Base-by-base conservation (phyloP, 2,888 invertebrate genomes). In the Leptura quadrifasciata region DNA sequence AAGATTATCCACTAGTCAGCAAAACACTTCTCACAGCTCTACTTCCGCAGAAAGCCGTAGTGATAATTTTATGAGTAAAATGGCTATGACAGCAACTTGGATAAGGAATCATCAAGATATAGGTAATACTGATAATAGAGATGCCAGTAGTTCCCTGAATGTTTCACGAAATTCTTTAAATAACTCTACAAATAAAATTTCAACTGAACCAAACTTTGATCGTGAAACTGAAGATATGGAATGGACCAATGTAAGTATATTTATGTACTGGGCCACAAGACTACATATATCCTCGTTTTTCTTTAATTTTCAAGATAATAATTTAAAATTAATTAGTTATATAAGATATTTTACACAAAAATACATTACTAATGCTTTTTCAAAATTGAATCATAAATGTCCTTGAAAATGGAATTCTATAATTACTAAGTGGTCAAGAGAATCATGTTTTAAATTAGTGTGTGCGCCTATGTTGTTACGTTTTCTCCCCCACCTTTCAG, bases 151-250 rank as follows among this genome's bases (percentile, higher is more conserved):
- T 1, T 31, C 55, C 5, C 6, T 17, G 12, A 24, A 20, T 20
- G 9, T 5, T 1, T 20, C 24, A 3, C 35, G 2, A 5, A 57
- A 31, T 27, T 74, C 65, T 21, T 5, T 39, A 31, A 18, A 47
- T 17, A 70, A 27, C 2, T 74, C n/a, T 39, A 63, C 17, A 10
- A 65, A 65, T 31, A 24, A 74, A 47, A 74, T 20, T 54, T 39
- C 52, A 10, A 58, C 57, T 47, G 47, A 18, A 18, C 31, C 68
- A 20, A 31, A 72, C 47, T 3, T 63, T 12, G 61, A 52, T 1
- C 63, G 75, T 72, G 65, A 63, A 20, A 58, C 31, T 52, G 79
- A 81, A 58, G 80, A 80, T 57, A 83, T 83, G 83, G 83, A 83
- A 15, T 83, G 83, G 83, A 74, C 76, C 52, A 75, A 81, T 76